phyloP scores from a whole-genome alignment of 2,797 vertebrate species.

The Lacerta agilis region DNA sequence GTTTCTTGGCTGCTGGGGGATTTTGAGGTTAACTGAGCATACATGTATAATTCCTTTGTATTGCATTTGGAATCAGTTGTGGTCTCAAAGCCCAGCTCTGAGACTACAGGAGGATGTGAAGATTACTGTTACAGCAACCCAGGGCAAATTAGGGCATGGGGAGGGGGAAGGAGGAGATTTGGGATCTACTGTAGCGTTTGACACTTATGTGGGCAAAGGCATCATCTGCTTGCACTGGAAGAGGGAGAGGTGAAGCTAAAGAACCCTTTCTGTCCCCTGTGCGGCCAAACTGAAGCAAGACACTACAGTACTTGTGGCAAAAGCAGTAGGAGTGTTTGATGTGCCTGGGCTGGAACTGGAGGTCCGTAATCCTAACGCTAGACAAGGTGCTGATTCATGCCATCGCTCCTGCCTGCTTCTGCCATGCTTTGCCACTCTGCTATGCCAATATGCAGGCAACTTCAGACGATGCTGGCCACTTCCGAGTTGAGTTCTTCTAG shows the following conservation, averaged over 20 bases:
- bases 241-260: not conserved
- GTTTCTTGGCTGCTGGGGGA: slow-evolving; percentile 18
- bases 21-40: slow-evolving; percentile 9
- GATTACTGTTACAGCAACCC: not conserved
- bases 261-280: not conserved
- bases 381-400: not conserved
- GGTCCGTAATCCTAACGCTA: not conserved
- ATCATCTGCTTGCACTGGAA: not conserved
- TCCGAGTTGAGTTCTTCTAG: not conserved
- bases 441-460: not conserved
- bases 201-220: not conserved
- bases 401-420: not conserved
- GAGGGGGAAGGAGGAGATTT: not conserved
- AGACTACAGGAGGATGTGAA: not conserved
- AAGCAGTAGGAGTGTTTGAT: not conserved
- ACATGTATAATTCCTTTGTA: slow-evolving; percentile 21
- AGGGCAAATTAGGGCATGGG: not conserved
- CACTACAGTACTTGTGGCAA: not conserved
- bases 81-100: not conserved
- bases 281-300: not conserved
- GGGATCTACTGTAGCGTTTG: not conserved
- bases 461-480: not conserved
- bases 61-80: not conserved
- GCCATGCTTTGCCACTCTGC: not conserved
- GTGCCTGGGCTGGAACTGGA: not conserved